Evolutionary conservation across 2,113 vertebrate genomes (phyloP), one percentile per base, ranked within the genome.

Genomic region (Columba janthina): DNA sequence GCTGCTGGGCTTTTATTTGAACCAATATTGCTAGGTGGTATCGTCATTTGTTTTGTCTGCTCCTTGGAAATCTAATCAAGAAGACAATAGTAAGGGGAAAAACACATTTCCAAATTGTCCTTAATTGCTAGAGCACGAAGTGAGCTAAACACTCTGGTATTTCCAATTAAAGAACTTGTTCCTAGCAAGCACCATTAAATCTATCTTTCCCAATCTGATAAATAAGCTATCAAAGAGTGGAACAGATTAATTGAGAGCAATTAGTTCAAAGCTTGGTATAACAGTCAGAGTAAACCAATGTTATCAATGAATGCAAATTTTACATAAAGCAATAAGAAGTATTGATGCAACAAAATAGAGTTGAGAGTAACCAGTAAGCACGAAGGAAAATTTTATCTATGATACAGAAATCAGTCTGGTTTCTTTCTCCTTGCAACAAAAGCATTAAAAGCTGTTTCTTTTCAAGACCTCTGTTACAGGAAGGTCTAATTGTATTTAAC

Each of bases 41-140:
- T 98, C 98, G 98, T 99, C 98, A 98, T 99, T 99, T 99, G 98
- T 98, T 97, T 98, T 97, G 93, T 97, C 97, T 98, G 96, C 97
- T 98, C 97, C 96, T 98, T 96, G 97, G 98, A 98, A 98, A 99
- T 98, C 98, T 99, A 99, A 98, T 99, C 98, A 98, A 97, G 96
- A 90, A 98, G 97, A 98, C 98, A 98, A 98, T 98, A 98, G 98
- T 97, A 98, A 93, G 56, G 95, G 95, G 95, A 97, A 98, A 97
- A 98, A 98, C 96, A 86, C 95, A 97, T 98, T 97, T 97, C 97
- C 97, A 98, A 98, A 99, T 99, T 99, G 98, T 98, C 98, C 98
- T 99, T 99, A 99, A 99, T 99, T 99, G 98, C 98, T 97, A 51
- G 96, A 98, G 96, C 97, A 98, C 95, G 54, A 96, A 98, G 96